Percentiles rank a stretch among this genome's conserved stretches.
phyloP scores from a whole-genome alignment of 2,797 vertebrate genomes.

The Euphonia xanthogaster region DNA sequence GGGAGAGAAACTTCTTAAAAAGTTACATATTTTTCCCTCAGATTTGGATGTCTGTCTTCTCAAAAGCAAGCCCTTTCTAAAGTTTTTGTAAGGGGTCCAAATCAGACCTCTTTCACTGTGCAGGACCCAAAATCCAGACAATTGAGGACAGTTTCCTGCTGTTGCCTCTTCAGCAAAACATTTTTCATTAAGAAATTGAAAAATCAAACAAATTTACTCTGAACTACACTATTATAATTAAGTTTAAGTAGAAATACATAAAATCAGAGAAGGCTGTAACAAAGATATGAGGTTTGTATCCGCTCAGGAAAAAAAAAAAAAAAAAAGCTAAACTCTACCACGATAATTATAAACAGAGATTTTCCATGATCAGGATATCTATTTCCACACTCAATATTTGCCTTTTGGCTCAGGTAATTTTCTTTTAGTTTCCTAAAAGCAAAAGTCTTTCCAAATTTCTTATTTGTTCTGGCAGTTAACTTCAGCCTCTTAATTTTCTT shows the following conservation, averaged over 20 bases:
- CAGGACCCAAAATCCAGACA: not conserved
- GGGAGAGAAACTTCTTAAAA: not conserved
- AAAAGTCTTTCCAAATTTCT: constrained; percentile 11
- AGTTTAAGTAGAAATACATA: not conserved
- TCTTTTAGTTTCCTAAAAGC: not conserved
- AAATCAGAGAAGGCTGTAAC: not conserved
- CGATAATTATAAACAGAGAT: not conserved
- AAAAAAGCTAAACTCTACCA: not conserved
- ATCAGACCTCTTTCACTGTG: not conserved
- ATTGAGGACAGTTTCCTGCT: not conserved
- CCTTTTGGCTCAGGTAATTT: constrained; percentile 9
- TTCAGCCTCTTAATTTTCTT: constrained; percentile 26
- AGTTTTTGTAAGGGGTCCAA: not conserved
- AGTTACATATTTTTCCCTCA: not conserved
- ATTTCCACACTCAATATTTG: not conserved
- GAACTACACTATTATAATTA: not conserved
- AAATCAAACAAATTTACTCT: not conserved
- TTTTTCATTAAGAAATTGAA: not conserved
- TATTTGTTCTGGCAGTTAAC: constrained; percentile 24
- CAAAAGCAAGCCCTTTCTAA: not conserved
- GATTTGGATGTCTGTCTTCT: not conserved
- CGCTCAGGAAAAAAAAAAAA: not conserved
- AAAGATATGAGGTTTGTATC: not conserved
- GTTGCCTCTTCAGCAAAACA: not conserved
- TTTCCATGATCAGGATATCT: not conserved